Evolutionary conservation across 2,888 invertebrate genomes (phyloP), one percentile per base, ranked within the genome.

Genomic region (Melieria crassipennis): DNA sequence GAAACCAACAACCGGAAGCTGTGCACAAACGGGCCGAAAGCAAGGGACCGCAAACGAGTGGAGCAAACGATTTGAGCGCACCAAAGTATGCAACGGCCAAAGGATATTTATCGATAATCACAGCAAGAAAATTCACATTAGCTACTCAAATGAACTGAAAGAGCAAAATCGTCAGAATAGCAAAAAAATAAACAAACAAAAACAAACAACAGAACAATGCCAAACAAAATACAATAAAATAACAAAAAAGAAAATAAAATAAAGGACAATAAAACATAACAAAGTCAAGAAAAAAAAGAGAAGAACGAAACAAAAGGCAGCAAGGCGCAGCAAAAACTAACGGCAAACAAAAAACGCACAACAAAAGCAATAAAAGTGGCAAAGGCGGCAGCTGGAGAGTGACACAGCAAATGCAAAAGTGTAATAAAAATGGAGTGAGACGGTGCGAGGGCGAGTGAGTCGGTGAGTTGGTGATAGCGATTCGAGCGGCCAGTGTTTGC

Each of bases 21-120:
- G 52, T 11, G 7, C 4, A 48, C 58, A n/a, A 13, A 60, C 9
- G 60, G 9, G 45, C 2, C 42, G 42, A 7, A 9, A n/a, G 7
- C 13, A 10, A 13, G 1, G 56, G 11, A 67, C 4, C 30, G 45
- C 10, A 5, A 45, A 7, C 45, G 7, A 45, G 56, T 10, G 56
- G 11, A 45, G 46, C 30, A 45, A 56, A 10, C 7, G 7, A 46
- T 7, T 10, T 16, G 7, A 48, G 50, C 42, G 46, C 16, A 43
- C 42, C 13, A 42, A 48, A 58, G 50, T 58, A 47, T 50, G 9
- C 1, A 7, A 64, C 13, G 65, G 7, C 60, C 60, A 64, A 60
- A 58, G 65, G 48, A 65, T 65, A 65, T 69, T 61, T 72, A 65
- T 69, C 60, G 65, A 65, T 72, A 68, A 72, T 65, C 69, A 55